Conservation (phyloP, 2,797 vertebrate species). For the Etheostoma nigrum region DNA sequence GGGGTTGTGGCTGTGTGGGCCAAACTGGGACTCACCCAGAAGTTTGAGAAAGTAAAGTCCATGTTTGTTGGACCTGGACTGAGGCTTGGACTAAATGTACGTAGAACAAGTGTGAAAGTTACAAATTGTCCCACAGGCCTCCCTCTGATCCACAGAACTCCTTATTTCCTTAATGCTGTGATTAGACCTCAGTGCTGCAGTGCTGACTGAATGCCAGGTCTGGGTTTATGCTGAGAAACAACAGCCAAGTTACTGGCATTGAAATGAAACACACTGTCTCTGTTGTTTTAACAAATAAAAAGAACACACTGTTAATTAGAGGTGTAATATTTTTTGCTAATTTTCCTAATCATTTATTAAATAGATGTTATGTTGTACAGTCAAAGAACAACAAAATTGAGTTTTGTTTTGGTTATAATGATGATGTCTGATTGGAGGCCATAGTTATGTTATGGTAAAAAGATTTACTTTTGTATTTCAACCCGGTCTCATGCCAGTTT, state of each 20-base stretch:
- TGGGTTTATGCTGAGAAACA: conserved; percentile 51
- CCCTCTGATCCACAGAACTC: conserved; percentile 51
- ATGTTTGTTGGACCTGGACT: conserved; percentile 37
- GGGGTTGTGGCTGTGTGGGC: conserved; percentile 42
- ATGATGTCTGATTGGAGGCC: background rate
- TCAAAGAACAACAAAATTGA: background rate
- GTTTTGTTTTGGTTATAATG: background rate
- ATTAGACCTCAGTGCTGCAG: conserved; percentile 61
- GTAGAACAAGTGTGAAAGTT: conserved; percentile 45
- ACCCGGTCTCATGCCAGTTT: no score
- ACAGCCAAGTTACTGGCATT: conserved; percentile 55
- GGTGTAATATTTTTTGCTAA: background rate
- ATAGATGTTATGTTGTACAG: background rate
- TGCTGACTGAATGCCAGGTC: conserved; percentile 64
- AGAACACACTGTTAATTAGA: background rate
- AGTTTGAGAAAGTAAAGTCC: conserved; percentile 46
- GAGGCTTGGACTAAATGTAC: conserved; percentile 46
- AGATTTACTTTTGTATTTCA: background rate
- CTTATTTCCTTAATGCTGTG: conserved; percentile 67
- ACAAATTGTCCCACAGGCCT: conserved; percentile 54
- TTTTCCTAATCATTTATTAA: background rate
- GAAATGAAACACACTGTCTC: conserved; percentile 53
- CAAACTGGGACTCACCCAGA: conserved; percentile 40
- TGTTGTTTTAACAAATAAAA: conserved; percentile 50
- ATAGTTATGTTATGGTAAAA: background rate